These are phyloP conservation scores for Cricetomys ansorgei DNA, from an alignment of 2,113 vertebrate species.

Conservation along the genomic window DNA sequence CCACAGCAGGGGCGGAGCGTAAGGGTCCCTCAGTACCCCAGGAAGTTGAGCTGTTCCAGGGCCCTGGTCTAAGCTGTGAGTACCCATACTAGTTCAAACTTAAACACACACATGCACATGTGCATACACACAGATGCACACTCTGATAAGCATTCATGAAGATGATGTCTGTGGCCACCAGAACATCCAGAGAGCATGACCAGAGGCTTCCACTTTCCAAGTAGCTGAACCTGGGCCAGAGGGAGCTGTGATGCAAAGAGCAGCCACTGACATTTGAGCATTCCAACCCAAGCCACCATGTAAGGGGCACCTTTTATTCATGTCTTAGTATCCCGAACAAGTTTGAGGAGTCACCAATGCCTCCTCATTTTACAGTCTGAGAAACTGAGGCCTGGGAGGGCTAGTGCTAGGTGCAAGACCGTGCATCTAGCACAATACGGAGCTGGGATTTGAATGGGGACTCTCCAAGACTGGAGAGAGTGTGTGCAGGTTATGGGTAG, in stretches of 20 bases:
- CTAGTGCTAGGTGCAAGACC: not conserved
- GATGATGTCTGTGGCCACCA: not conserved
- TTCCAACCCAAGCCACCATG: not conserved
- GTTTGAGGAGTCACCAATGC: not conserved
- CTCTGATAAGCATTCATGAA: not conserved
- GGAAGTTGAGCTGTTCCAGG: not conserved
- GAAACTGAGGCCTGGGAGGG: not conserved
- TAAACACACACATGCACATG: not conserved
- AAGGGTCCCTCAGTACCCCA: not conserved
- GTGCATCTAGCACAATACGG: not conserved
- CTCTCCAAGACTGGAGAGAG: not conserved
- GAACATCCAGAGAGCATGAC: not conserved
- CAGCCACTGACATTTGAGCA: not conserved
- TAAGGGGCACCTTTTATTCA: not conserved
- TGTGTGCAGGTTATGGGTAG: rapidly evolving
- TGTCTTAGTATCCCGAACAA: rapidly evolving
- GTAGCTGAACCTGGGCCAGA: not conserved
- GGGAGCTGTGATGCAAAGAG: rapidly evolving
- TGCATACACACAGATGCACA: not conserved
- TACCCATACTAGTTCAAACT: not conserved
- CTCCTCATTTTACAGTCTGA: not conserved
- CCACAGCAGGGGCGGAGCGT: not conserved
- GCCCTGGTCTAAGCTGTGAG: not conserved
- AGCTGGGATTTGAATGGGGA: not conserved
- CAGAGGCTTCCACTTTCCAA: not conserved